Evolutionary conservation across 2,113 vertebrate genomes (phyloP).

Genomic region (Neogobius melanostomus): DNA sequence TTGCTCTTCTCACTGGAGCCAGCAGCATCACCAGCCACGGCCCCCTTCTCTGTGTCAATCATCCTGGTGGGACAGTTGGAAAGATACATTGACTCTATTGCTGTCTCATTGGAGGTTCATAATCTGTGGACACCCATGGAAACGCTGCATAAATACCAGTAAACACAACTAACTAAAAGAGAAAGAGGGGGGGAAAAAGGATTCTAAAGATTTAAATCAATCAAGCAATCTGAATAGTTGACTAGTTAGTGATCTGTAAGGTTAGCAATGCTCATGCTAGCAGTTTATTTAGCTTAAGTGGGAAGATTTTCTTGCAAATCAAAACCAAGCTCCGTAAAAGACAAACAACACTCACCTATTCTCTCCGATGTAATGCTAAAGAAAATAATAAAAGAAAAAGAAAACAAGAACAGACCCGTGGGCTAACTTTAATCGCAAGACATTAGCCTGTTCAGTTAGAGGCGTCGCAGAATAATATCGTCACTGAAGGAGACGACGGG

Average conservation of each 20-base stretch:
- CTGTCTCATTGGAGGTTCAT: not conserved
- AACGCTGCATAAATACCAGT: too few species aligned
- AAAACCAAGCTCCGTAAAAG: too few species aligned
- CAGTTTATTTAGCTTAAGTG: conserved; percentile 23
- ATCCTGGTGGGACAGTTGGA: conserved; percentile 32
- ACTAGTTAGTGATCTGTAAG: not conserved
- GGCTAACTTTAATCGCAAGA: conserved; percentile 5
- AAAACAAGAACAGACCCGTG: not conserved
- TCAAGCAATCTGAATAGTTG: too few species aligned
- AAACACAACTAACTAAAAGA: too few species aligned
- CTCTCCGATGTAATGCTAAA: not conserved
- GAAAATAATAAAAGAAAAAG: conserved; percentile 1
- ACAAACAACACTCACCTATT: conserved; percentile 16
- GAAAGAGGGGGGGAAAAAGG: too few species aligned
- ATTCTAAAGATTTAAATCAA: too few species aligned
- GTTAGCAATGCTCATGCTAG: conserved; percentile 9
- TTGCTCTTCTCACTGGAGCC: conserved; percentile 80
- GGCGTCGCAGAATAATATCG: conserved; percentile 38
- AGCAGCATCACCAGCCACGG: conserved; percentile 13
- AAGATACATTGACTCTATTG: not conserved
- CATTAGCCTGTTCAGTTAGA: not conserved
- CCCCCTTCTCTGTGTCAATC: conserved; percentile 78
- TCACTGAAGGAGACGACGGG: conserved; percentile 13
- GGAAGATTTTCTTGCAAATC: not conserved
- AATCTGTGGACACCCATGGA: not conserved